phyloP scores from a whole-genome alignment of 2,797 vertebrate genomes.

The Harpagifer antarcticus region DNA sequence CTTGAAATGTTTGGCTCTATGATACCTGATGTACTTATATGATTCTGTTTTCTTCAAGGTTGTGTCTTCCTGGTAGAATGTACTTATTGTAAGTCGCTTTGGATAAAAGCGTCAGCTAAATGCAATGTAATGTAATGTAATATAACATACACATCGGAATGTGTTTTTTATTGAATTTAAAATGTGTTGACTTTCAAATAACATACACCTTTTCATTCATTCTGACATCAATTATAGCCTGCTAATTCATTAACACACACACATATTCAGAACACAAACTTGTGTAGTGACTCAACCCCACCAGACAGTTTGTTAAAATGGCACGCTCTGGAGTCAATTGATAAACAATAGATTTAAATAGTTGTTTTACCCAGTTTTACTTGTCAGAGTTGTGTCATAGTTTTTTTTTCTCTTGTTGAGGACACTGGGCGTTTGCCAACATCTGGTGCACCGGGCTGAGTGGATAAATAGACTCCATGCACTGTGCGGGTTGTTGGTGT shows the following conservation, averaged over 20 bases:
- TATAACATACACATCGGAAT: background rate
- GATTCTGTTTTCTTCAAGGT: too few relatives aligned
- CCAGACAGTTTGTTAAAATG: background rate
- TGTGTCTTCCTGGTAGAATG: too few relatives aligned
- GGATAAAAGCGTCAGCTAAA: too few relatives aligned
- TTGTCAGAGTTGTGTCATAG: slow-evolving; percentile 5
- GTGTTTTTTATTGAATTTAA: background rate
- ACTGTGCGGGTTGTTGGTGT: slow-evolving; percentile 55
- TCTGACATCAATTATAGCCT: background rate
- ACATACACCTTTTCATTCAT: background rate
- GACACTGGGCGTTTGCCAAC: slow-evolving; percentile 31
- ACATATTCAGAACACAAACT: slow-evolving; percentile 7
- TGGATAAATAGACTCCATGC: slow-evolving; percentile 47
- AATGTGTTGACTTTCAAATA: background rate
- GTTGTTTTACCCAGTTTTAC: too few relatives aligned
- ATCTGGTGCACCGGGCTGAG: slow-evolving; percentile 41
- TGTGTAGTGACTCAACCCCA: background rate
- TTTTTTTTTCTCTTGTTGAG: background rate
- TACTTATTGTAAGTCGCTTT: too few relatives aligned
- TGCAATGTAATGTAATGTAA: too few relatives aligned
- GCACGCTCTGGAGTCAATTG: slow-evolving; percentile 2
- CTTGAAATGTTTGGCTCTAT: too few relatives aligned
- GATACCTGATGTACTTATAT: too few relatives aligned
- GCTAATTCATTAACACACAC: background rate
- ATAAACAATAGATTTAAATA: background rate